A percentile compares a stretch with the other conserved stretches of the same genome.
Evolutionary conservation across 2,113 vertebrate genomes (phyloP).

Genomic region (Phocoena phocoena): DNA sequence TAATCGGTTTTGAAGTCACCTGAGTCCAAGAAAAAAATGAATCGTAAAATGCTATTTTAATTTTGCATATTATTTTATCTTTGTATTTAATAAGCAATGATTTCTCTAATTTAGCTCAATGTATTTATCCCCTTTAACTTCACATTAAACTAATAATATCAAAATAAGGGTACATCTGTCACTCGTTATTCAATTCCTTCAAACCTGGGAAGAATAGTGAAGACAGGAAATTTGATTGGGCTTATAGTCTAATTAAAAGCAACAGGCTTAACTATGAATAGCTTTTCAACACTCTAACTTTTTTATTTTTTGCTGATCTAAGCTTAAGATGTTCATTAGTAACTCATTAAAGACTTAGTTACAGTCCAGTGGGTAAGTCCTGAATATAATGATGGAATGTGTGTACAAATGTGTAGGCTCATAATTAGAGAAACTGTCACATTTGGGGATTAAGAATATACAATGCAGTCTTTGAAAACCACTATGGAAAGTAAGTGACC

Average conservation of each 20-base stretch:
- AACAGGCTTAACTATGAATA: conserved; percentile 55
- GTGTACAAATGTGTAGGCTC: conserved; percentile 45
- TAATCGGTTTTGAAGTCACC: conserved; percentile 40
- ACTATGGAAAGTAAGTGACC: conserved; percentile 60
- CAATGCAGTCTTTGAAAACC: conserved; percentile 57
- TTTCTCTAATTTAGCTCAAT: background rate
- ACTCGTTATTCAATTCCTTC: background rate
- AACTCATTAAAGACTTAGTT: conserved; percentile 74
- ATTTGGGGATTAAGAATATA: conserved; percentile 63
- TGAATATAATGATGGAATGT: conserved; percentile 56
- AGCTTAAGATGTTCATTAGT: conserved; percentile 75
- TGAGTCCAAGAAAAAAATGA: conserved; percentile 10
- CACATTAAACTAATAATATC: conserved; percentile 22
- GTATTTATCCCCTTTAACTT: conserved; percentile 1
- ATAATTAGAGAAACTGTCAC: conserved; percentile 71
- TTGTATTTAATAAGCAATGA: conserved; percentile 23
- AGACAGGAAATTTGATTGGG: conserved; percentile 43
- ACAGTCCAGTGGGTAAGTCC: conserved; percentile 60
- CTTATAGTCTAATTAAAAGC: conserved; percentile 66
- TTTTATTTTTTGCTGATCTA: conserved; percentile 56
- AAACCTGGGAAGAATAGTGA: conserved; percentile 1
- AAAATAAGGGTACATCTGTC: background rate
- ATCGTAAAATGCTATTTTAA: background rate
- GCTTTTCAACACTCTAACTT: conserved; percentile 60
- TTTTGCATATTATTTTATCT: conserved; percentile 20